A percentile compares a stretch with the other conserved stretches of the same genome.
These are phyloP conservation scores for Gastracanthus pulcherrimus DNA, from an alignment of 2,888 invertebrate species.

Conservation along the genomic window DNA sequence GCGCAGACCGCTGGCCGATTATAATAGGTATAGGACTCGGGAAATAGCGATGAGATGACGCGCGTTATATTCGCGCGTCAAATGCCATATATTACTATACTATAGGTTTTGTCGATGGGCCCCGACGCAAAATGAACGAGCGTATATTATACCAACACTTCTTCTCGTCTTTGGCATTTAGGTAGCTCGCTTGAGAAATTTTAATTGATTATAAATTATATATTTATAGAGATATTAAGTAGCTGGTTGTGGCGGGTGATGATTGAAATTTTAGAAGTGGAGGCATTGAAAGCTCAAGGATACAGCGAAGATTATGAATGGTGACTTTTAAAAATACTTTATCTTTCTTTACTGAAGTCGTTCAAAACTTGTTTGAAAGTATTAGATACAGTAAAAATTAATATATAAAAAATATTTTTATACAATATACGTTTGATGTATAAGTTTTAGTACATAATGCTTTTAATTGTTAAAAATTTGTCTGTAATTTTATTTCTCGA, in stretches of 20 bases:
- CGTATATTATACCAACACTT: background rate
- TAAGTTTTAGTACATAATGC: too few relatives aligned
- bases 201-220: conserved; percentile 53
- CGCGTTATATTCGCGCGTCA: conserved; percentile 48
- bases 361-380: too few relatives aligned
- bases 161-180: background rate
- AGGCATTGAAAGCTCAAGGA: too few relatives aligned
- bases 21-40: conserved; percentile 58
- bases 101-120: conserved; percentile 12
- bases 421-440: too few relatives aligned
- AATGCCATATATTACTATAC: conserved; percentile 31
- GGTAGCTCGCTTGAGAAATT: conserved; percentile 8
- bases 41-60: conserved; percentile 69
- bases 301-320: background rate
- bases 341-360: too few relatives aligned
- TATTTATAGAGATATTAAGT: conserved; percentile 33
- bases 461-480: too few relatives aligned
- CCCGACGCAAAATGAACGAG: background rate
- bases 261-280: conserved; percentile 30
- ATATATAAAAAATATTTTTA: too few relatives aligned
- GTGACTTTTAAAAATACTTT: too few relatives aligned
- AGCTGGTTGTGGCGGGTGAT: background rate
- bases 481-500: too few relatives aligned
- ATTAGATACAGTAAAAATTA: too few relatives aligned
- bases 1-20: conserved; percentile 49